Percentiles rank a stretch among this genome's conserved stretches.
Evolutionary conservation across 2,113 vertebrate species (phyloP).

Genomic region (Cryptotis parvus): DNA sequence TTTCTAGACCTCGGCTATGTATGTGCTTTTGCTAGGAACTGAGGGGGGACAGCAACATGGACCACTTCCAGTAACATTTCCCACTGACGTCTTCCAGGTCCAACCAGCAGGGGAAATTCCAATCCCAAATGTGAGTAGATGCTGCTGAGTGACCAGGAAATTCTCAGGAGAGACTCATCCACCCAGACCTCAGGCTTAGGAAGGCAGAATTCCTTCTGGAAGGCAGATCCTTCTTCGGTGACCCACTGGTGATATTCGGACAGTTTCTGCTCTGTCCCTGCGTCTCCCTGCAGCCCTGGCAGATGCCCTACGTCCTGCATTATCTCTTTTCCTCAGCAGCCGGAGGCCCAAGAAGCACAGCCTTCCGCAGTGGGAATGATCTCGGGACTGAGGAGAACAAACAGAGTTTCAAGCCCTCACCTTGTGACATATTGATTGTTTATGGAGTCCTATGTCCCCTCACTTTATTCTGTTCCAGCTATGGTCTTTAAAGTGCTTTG

Average conservation of each 20-base stretch:
- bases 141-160: not conserved
- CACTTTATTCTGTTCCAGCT: not conserved
- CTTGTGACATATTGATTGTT: not conserved
- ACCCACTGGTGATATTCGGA: not conserved
- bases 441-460: not conserved
- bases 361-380: not conserved
- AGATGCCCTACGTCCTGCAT: no score
- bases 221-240: not conserved
- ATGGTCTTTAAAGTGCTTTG: slow-evolving; percentile 4
- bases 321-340: not conserved
- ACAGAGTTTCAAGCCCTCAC: not conserved
- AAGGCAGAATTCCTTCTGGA: not conserved
- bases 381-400: rapidly evolving
- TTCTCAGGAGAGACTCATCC: not conserved
- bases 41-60: not conserved
- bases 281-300: no score
- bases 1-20: not conserved
- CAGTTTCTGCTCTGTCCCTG: not conserved
- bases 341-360: not conserved
- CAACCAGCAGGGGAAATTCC: not conserved
- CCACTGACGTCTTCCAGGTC: not conserved
- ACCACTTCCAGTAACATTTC: not conserved
- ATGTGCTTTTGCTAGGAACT: slow-evolving; percentile 7
- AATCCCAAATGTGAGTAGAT: not conserved
- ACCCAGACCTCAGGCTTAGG: not conserved